Evolutionary conservation across 2,797 vertebrate species (phyloP).

Genomic region (Rousettus madagascariensis): DNA sequence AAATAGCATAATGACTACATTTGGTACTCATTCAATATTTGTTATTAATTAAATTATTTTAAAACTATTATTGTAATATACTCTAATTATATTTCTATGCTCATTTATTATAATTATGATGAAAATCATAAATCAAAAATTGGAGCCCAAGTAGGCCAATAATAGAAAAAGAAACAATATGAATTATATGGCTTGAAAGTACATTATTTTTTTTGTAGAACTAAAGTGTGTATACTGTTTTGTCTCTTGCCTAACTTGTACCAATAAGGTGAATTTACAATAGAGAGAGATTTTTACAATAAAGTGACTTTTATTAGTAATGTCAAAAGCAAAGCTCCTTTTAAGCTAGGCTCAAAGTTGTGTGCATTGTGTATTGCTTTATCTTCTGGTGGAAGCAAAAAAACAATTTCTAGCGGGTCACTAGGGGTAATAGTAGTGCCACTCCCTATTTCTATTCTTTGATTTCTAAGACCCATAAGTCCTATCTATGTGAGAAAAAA

Average conservation of each 20-base stretch:
- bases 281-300: not conserved
- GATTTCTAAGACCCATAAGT: not conserved
- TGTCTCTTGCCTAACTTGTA: not conserved
- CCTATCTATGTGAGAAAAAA: not conserved
- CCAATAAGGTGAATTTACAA: not conserved
- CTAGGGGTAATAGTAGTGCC: not conserved
- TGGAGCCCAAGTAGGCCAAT: not conserved
- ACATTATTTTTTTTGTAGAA: not conserved
- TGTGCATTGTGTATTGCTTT: not conserved
- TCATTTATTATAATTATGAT: not conserved
- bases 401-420: not conserved
- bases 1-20: not conserved
- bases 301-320: not conserved
- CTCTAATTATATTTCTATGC: not conserved
- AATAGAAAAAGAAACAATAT: not conserved
- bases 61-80: not conserved
- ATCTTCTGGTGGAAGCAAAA: not conserved
- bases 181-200: not conserved
- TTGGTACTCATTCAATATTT: not conserved
- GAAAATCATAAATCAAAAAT: not conserved
- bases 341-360: not conserved
- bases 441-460: not conserved
- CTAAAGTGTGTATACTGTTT: not conserved
- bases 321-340: not conserved
- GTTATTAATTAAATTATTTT: not conserved